Evolutionary conservation across 2,797 vertebrate genomes (phyloP), one percentile per base, ranked within the genome.

Genomic region (Corythornis leucogaster): DNA sequence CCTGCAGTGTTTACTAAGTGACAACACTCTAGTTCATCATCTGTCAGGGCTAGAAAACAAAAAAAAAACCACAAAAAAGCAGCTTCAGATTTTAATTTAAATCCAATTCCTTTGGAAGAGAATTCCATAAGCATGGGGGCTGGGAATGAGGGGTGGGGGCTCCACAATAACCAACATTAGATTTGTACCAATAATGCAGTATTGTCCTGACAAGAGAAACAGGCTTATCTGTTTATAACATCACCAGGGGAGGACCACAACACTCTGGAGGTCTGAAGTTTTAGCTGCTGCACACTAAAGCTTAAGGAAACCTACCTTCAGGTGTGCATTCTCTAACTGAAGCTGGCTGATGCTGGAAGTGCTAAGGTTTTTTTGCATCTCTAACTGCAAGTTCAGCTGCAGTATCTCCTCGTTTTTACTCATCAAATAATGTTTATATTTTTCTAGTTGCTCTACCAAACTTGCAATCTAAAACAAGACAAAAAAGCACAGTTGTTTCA

Each of bases 401-500:
- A 98, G 33, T 16, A 98, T 94, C 89, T 99, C 98, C 48, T 98
- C 97, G 2, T 98, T 98, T 95, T 98, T 98, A 82, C 97, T 97
- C 58, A 74, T 95, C 82, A 99, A 63, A 58, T 98, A 97, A 20
- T 97, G 97, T 96, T 98, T 98, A 43, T 98, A 94, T 63, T 97
- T 96, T 80, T 98, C 98, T 64, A 99, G 85, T 75, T 98, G 98
- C 25, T 98, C 96, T 77, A 97, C 87, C 62, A 99, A 93, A 40
- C 95, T 95, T 54, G 98, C 98, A 76, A 98, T 96, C 99, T 99
- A 46, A 89, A 89, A 92, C 16, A 70, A 43, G 11, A 66, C 96
- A 35, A 85, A 78, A 18, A 84, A 7, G 4, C 12, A 51, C 0
- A 42, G 18, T 28, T 89, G 12, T 82, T 90, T 85, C 42, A 80